Evolutionary conservation across 1,140 invertebrate genomes (phyloP).

Genomic region (Rhyacophila brunnea): DNA sequence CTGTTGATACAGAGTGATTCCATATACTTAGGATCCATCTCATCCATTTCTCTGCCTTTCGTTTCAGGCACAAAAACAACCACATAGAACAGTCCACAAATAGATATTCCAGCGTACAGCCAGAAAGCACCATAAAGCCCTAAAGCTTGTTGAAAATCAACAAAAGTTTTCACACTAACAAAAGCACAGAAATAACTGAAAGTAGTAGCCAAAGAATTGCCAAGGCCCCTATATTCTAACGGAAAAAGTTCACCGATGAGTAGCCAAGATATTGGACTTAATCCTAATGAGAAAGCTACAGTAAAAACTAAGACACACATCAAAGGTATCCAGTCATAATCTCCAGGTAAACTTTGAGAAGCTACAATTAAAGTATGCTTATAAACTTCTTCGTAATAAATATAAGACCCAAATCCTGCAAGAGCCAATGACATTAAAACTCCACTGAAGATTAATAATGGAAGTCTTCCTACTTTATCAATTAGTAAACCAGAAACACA

Average conservation of each 20-base stretch:
- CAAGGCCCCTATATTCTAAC: conserved; percentile 78
- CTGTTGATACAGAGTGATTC: conserved; percentile 54
- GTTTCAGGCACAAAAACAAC: conserved; percentile 88
- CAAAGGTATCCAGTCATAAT: conserved; percentile 77
- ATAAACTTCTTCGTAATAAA: conserved; percentile 67
- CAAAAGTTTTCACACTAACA: conserved; percentile 84
- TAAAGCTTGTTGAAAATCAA: conserved; percentile 73
- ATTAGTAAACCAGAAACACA: conserved; percentile 77
- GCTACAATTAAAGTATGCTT: conserved; percentile 44
- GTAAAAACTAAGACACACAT: conserved; percentile 81
- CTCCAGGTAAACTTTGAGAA: conserved; percentile 43
- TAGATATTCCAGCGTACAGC: conserved; percentile 81
- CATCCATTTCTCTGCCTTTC: conserved; percentile 82
- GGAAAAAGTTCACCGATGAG: conserved; percentile 87
- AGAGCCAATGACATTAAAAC: conserved; percentile 79
- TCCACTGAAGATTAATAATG: conserved; percentile 74
- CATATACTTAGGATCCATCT: conserved; percentile 74
- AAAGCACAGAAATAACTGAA: conserved; percentile 88
- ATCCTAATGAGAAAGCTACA: conserved; percentile 82
- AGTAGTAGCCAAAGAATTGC: conserved; percentile 78
- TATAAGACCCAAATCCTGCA: conserved; percentile 76
- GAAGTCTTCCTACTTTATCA: conserved; percentile 74
- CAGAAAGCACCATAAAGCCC: conserved; percentile 83
- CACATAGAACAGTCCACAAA: conserved; percentile 80
- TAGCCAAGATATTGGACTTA: conserved; percentile 86